Base-by-base conservation (phyloP, 2,797 vertebrate species). In the Sebastes oblongus region DNA sequence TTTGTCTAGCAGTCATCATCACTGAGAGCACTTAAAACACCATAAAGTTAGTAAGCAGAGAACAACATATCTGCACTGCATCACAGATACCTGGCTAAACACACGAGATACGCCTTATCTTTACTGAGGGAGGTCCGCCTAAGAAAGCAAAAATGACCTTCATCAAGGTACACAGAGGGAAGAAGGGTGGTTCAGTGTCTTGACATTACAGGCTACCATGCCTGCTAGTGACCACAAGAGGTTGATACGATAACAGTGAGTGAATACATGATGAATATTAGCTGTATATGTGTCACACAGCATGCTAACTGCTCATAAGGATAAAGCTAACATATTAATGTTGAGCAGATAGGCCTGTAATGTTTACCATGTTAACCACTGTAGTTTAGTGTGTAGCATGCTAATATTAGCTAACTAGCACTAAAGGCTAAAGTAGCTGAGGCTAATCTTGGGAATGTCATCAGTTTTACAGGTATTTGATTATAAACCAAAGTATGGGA, bases 51-150 rank as follows among this genome's bases (percentile, higher is more conserved):
- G 13, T 22, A 14, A 52, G 54, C n/a, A 6, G 32, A 80, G 69
- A 59, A 73, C 58, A 78, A 12, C 46, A 27, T 81, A 75, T 87
- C 70, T 81, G 39, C 52, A 25, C 56, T 72, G 66, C 18, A n/a
- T 66, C 29, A 34, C 4, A 66, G 14, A 74, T 75, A 76, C 46
- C 4, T 64, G 61, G 5, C 8, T 56, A 65, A 78, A 77, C 72
- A 68, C 27, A 30, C 32, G 13, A 75, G 72, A 75, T 68, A 75
- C 0, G 20, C 29, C 22, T 83, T 90, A 86, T 89, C 79, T 89
- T 66, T 78, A 67, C 42, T 18, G 71, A 4, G 6, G 4, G 24
- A 16, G 27, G 66, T 64, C 59, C 2, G 6, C 4, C 55, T 42
- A 14, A 72, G 46, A 76, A 61, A 78, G 50, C 66, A 36, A 77